These are phyloP conservation scores for Hippopotamus amphibius DNA, from an alignment of 2,113 vertebrate genomes.

Conservation along the genomic window DNA sequence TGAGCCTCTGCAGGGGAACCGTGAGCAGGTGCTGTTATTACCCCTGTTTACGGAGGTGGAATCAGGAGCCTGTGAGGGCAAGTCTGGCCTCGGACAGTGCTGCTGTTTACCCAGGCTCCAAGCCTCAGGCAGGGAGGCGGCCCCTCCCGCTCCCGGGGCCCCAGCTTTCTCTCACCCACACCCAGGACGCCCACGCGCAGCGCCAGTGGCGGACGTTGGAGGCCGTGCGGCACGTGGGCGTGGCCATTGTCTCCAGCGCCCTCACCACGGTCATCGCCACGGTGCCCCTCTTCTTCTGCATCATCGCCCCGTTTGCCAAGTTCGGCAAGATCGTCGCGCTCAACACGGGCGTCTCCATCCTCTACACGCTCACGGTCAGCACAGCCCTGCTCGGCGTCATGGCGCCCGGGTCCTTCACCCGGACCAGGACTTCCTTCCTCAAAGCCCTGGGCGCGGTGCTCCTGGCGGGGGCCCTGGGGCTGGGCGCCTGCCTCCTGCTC, in stretches of 20 bases:
- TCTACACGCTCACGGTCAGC: conserved; percentile 95
- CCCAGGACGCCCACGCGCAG: conserved; percentile 88
- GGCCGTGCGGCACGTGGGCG: conserved; percentile 94
- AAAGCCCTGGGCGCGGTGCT: conserved; percentile 91
- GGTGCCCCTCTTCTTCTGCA: conserved; percentile 96
- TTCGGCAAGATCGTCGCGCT: conserved; percentile 99
- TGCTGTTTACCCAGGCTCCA: background rate
- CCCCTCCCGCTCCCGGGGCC: accelerated
- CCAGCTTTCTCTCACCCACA: background rate
- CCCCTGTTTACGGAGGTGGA: background rate
- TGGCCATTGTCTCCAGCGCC: conserved; percentile 96
- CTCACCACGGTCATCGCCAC: conserved; percentile 97
- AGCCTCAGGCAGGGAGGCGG: background rate
- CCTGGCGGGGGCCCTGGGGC: conserved; percentile 84
- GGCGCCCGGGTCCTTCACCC: conserved; percentile 92
- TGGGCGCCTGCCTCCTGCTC: conserved; percentile 89
- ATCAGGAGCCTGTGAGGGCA: background rate
- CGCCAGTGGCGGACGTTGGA: conserved; percentile 92
- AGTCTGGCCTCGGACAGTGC: background rate
- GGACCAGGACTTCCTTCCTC: conserved; percentile 93
- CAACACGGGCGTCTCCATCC: conserved; percentile 95
- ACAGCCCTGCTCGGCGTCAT: conserved; percentile 93
- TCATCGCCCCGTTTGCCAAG: conserved; percentile 98
- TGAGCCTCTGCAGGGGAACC: accelerated
- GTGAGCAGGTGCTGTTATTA: accelerated